Percentiles rank a stretch among this genome's conserved stretches.
phyloP scores from a whole-genome alignment of 2,113 vertebrate species.

The Peromyscus californicus region DNA sequence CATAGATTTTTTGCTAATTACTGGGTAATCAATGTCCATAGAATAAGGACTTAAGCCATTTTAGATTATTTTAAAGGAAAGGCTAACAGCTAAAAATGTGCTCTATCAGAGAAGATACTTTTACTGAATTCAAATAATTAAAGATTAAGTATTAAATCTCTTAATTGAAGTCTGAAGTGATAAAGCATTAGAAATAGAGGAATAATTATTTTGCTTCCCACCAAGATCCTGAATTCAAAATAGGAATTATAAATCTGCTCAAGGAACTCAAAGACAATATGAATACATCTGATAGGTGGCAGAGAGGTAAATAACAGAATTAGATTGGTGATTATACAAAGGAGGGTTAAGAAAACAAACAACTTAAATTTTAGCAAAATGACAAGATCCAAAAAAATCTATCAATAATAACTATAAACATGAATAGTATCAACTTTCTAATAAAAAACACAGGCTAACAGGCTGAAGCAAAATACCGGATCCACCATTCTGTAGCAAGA shows the following conservation, averaged over 20 bases:
- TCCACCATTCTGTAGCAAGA: not conserved
- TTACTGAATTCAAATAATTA: slow-evolving; percentile 15
- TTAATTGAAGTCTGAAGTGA: slow-evolving; percentile 5
- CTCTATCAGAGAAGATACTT: not conserved
- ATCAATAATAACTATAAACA: not conserved
- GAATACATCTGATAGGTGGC: not conserved
- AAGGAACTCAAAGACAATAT: not conserved
- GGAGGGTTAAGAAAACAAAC: not conserved
- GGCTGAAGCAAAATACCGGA: not conserved
- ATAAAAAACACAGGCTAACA: not conserved
- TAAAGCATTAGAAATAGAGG: slow-evolving; percentile 38
- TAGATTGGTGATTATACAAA: not conserved
- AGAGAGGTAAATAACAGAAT: not conserved
- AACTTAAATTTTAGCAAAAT: not conserved
- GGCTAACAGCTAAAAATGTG: not conserved
- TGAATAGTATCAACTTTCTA: not conserved
- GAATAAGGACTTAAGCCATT: not conserved
- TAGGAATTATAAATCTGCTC: not conserved
- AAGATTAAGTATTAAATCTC: slow-evolving; percentile 42
- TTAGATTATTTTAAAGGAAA: slow-evolving; percentile 5
- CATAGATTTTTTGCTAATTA: slow-evolving; percentile 40
- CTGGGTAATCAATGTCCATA: not conserved
- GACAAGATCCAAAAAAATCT: not conserved
- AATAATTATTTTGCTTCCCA: not conserved
- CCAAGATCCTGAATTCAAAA: not conserved